Conservation (phyloP, 2,797 vertebrate species). For the Hirundo rustica region DNA sequence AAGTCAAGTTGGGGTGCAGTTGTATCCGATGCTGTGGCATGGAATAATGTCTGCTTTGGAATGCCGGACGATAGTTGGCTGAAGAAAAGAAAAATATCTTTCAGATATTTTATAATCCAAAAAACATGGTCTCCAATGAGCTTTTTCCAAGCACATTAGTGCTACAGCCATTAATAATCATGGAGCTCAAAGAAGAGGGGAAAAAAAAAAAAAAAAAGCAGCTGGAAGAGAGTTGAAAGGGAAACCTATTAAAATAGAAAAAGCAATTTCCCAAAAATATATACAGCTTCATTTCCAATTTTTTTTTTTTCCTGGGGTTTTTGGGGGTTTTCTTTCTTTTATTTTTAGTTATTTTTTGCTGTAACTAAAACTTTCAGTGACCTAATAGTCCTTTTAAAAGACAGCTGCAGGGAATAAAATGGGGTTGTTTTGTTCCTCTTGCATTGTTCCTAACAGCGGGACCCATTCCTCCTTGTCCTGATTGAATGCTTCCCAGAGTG, state of each 20-base stretch:
- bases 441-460: conserved; percentile 58
- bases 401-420: conserved; percentile 41
- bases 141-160: conserved; percentile 32
- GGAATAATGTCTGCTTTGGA: background rate
- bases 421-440: background rate
- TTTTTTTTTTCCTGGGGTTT: background rate
- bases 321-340: background rate
- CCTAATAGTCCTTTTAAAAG: conserved; percentile 41
- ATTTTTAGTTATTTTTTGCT: conserved; percentile 24
- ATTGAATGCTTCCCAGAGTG: conserved; percentile 53
- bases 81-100: conserved; percentile 30
- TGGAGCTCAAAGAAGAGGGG: background rate
- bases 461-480: conserved; percentile 17
- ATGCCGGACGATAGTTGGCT: background rate
- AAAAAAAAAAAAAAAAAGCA: conserved; percentile 21
- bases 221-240: conserved; percentile 57
- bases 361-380: conserved; percentile 41
- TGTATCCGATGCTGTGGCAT: background rate
- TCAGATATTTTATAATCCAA: conserved; percentile 40
- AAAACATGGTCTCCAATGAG: conserved; percentile 28
- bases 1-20: background rate
- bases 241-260: conserved; percentile 40
- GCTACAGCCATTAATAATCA: conserved; percentile 42
- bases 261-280: conserved; percentile 46
- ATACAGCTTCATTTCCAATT: conserved; percentile 5